A percentile compares a stretch with the other conserved stretches of the same genome.
phyloP scores from a whole-genome alignment of 2,888 invertebrate species.

The Aspidiotus destructor region DNA sequence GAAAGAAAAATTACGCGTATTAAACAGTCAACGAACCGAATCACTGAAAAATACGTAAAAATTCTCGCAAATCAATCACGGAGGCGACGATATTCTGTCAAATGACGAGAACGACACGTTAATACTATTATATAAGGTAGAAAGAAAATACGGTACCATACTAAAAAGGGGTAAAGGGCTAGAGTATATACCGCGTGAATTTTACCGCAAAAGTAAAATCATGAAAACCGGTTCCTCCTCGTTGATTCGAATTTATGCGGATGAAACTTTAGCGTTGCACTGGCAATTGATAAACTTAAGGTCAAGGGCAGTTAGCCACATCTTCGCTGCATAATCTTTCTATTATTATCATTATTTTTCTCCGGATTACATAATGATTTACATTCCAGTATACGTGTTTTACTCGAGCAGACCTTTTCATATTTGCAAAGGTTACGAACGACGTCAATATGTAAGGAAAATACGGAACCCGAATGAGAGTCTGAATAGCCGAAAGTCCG shows the following conservation, averaged over 20 bases:
- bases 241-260: conserved; percentile 7
- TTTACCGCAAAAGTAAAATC: conserved; percentile 29
- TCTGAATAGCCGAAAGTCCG: no score
- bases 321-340: conserved; percentile 7
- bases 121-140: neutral
- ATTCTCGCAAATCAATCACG: neutral
- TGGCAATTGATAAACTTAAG: conserved; percentile 29
- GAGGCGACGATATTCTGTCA: neutral
- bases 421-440: no score
- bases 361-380: conserved; percentile 16
- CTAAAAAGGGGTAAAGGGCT: no score
- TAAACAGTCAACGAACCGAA: no score
- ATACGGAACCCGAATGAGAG: no score
- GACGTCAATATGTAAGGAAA: no score
- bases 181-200: neutral
- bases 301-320: conserved; percentile 27
- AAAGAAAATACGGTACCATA: no score
- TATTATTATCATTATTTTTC: conserved; percentile 12
- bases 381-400: neutral
- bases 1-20: no score
- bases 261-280: conserved; percentile 29
- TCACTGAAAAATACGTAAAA: neutral
- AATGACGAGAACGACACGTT: conserved; percentile 3
- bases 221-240: conserved; percentile 23
- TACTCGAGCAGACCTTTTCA: no score